Evolutionary conservation across 2,113 vertebrate species (phyloP).

Genomic region (Odocoileus virginianus): DNA sequence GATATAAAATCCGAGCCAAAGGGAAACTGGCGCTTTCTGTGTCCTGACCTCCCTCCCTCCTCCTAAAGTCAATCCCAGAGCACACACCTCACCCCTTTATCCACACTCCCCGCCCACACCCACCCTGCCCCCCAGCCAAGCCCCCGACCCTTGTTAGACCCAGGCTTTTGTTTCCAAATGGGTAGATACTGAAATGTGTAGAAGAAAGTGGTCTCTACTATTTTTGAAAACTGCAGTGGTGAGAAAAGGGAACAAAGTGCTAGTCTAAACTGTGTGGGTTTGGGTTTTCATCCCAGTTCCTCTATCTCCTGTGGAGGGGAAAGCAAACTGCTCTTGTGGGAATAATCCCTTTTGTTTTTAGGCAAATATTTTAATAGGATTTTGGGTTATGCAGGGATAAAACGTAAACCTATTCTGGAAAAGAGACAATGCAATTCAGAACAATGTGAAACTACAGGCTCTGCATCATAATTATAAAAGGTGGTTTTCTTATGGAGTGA

Average conservation of each 20-base stretch:
- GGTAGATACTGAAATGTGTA: not conserved
- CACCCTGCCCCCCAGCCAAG: not conserved
- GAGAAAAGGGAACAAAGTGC: not conserved
- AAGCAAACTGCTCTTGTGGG: not conserved
- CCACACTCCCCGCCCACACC: not conserved
- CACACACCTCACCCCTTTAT: not conserved
- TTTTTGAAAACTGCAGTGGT: not conserved
- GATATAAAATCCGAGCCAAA: not conserved
- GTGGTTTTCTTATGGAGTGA: not conserved
- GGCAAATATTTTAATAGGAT: conserved; percentile 23
- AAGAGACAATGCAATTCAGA: not conserved
- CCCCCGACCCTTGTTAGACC: not conserved
- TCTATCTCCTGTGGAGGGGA: not conserved
- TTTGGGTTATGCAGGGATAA: conserved; percentile 13
- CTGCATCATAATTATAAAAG: not conserved
- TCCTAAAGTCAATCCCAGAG: not conserved
- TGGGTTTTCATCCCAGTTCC: not conserved
- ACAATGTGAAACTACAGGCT: not conserved
- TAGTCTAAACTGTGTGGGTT: not conserved
- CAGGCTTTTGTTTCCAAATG: not conserved
- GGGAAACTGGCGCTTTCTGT: not conserved
- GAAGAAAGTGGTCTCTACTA: not conserved
- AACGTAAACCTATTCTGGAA: not conserved
- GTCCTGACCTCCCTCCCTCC: not conserved
- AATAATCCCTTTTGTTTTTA: conserved; percentile 43